Conservation (phyloP, 2,113 vertebrate species). For the Psephotus haematonotus region DNA sequence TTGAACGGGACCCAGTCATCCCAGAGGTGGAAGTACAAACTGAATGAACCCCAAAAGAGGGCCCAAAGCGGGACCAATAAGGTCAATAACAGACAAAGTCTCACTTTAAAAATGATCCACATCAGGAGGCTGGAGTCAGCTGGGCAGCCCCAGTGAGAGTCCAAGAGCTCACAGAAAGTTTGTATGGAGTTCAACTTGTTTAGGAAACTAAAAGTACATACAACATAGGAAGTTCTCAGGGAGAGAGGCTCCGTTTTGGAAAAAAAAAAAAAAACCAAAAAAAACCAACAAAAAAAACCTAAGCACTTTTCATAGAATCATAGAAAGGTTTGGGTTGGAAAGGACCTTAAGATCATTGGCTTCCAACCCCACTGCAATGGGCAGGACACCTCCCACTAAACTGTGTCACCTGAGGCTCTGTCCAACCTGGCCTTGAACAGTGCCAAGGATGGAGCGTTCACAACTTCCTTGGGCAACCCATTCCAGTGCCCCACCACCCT, state of each 20-base stretch:
- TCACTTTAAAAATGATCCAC: not conserved
- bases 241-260: not conserved
- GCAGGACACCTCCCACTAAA: not conserved
- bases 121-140: not conserved
- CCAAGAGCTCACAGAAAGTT: not conserved
- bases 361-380: not conserved
- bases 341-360: not conserved
- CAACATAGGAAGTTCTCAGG: not conserved
- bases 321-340: not conserved
- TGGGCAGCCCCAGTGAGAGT: not conserved
- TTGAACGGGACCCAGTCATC: not conserved
- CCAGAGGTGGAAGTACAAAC: not conserved
- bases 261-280: not conserved
- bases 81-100: not conserved
- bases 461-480: not conserved
- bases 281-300: no score
- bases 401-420: not conserved
- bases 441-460: not conserved
- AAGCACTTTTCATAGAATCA: not conserved
- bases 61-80: rapidly evolving
- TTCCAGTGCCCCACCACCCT: no score
- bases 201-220: not conserved
- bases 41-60: not conserved
- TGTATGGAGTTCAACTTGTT: not conserved
- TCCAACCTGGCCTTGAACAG: not conserved